These are phyloP conservation scores for Atopsyche davidsoni DNA, from an alignment of 1,140 invertebrate genomes.

Conservation along the genomic window DNA sequence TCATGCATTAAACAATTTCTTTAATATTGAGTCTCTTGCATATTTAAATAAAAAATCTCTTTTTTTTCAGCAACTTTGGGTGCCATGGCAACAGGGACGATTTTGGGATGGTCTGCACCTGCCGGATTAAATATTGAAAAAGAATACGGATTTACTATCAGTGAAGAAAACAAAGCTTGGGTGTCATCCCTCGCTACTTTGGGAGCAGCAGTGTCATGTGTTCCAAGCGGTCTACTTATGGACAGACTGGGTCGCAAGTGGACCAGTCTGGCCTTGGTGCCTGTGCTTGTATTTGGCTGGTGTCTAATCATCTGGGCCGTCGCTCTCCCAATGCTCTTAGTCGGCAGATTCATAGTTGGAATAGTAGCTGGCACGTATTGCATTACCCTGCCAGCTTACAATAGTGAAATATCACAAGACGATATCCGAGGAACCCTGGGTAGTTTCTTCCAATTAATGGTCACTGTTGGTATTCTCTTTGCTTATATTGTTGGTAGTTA, in stretches of 20 bases:
- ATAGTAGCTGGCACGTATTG: slow-evolving; percentile 68
- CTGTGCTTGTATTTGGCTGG: slow-evolving; percentile 75
- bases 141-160: slow-evolving; percentile 51
- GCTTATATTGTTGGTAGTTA: slow-evolving; percentile 61
- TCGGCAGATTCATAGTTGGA: slow-evolving; percentile 70
- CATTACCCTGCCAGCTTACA: slow-evolving; percentile 72
- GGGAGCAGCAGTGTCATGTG: slow-evolving; percentile 65
- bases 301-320: slow-evolving; percentile 62
- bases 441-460: slow-evolving; percentile 70
- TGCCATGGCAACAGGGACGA: slow-evolving; percentile 51
- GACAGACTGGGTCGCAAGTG: slow-evolving; percentile 69
- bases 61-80: slow-evolving; percentile 49
- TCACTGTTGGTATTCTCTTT: slow-evolving; percentile 66
- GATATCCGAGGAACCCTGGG: slow-evolving; percentile 72
- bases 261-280: slow-evolving; percentile 61
- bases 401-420: slow-evolving; percentile 74
- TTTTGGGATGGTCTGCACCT: slow-evolving; percentile 72
- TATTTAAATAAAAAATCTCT: slow-evolving; percentile 5
- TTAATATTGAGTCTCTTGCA: slow-evolving; percentile 1
- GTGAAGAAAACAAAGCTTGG: slow-evolving; percentile 57
- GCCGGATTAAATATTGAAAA: slow-evolving; percentile 52
- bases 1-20: no score
- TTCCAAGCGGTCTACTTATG: slow-evolving; percentile 65
- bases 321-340: slow-evolving; percentile 60
- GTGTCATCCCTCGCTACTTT: slow-evolving; percentile 64